Evolutionary conservation across 37 sponge, comb jelly and placozoan genomes (phyloP).

Genomic region (Aplysina aerophoba): DNA sequence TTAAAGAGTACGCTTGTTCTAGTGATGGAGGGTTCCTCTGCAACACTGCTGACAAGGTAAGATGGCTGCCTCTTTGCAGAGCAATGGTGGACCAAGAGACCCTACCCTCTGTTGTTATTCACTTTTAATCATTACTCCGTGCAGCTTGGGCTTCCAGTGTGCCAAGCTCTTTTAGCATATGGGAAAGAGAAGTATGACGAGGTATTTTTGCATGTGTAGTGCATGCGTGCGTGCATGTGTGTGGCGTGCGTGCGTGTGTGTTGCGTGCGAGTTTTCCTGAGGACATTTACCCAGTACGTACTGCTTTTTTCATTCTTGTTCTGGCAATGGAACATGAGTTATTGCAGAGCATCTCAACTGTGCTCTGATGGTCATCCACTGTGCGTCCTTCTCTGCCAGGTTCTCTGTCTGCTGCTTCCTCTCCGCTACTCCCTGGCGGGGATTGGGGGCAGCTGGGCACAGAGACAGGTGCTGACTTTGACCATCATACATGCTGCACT

Average conservation of each 20-base stretch:
- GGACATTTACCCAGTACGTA: too few species aligned
- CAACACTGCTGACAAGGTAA: neutral
- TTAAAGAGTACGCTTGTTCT: neutral
- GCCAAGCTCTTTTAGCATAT: constrained; percentile 49
- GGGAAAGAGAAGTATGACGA: constrained; percentile 42
- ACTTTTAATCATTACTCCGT: neutral
- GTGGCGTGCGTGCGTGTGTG: neutral
- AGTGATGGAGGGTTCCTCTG: neutral
- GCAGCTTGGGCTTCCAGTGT: constrained; percentile 45
- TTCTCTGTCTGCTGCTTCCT: constrained; percentile 40
- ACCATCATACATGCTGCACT: constrained; percentile 45
- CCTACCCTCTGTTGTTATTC: neutral
- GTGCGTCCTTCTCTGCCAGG: neutral
- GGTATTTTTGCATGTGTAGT: constrained; percentile 20
- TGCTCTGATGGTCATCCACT: too few species aligned
- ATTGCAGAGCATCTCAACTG: too few species aligned
- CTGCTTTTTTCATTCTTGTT: too few species aligned
- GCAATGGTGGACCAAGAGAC: neutral
- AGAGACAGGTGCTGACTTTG: constrained; percentile 32
- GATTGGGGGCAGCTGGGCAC: constrained; percentile 45
- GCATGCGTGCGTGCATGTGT: neutral
- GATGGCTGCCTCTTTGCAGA: neutral
- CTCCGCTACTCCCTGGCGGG: constrained; percentile 18
- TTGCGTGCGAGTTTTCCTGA: too few species aligned
- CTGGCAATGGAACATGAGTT: too few species aligned